Base-by-base conservation (phyloP, 2,113 vertebrate genomes). In the Oophaga pumilio region DNA sequence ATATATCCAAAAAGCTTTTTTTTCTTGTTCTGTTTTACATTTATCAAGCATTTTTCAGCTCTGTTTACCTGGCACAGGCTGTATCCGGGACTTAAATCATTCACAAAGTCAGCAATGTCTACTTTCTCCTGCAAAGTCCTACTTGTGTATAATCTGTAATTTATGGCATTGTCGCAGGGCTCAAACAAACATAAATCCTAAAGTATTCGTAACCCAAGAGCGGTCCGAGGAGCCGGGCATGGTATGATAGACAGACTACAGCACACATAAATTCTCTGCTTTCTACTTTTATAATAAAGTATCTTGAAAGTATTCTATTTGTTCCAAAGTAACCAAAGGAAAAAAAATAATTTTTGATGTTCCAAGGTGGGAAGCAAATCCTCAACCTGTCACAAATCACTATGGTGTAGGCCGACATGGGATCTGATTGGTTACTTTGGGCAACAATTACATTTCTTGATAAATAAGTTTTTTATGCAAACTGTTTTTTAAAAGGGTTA, bases 241-340 rank as follows among this genome's bases (percentile, higher is more conserved):
- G 33, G 62, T 43, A 74, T 82, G 80, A 82, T 52, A 33, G 80
- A 82, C 80, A 82, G 80, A 24, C 79, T 13, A 43, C 79, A 82
- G 28, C 9, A 50, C 11, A 60, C 28, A 82, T 82, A 66, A 82
- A 82, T 82, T 66, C 14, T 22, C 26, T 66, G 33, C 18, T 24
- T 43, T 82, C 20, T 68, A 68, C 80, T 68, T 82, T 50, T 82
- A 49, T 17, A 24, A 82, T 49, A 82, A 64, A 49, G 6, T 18
- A 66, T 78, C 24, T 15, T 26, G 77, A 59, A 80, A 60, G 26
- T 80, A 60, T 79, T 60, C 15, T 33, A 6, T 79, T 79, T 59
- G n/a, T 79, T 56, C 13, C 52, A 60, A 57, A 79, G n/a, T 17
- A 56, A 59, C 18, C 6, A 56, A 76, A 24, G 13, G 8, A 8